Percentiles rank a stretch among this genome's conserved stretches.
These are phyloP conservation scores for Coremacera marginata DNA, from an alignment of 2,888 invertebrate genomes.

Conservation along the genomic window DNA sequence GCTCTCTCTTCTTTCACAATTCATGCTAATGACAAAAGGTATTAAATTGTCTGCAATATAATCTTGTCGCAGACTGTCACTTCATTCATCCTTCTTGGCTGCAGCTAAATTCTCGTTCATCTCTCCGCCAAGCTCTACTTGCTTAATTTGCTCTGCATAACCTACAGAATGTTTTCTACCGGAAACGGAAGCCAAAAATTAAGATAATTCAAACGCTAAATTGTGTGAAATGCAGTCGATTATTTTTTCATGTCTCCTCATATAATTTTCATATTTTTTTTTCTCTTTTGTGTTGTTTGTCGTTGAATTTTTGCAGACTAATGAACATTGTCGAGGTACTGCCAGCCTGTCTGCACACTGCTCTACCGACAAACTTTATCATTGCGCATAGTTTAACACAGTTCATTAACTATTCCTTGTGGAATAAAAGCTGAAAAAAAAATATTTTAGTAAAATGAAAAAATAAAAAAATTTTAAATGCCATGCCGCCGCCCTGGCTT, in stretches of 20 bases:
- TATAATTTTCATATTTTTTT: not conserved
- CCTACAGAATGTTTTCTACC: conserved; percentile 21
- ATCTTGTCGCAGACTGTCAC: not conserved
- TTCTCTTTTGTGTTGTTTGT: not conserved
- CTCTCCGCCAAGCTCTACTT: not conserved
- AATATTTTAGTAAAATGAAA: no score
- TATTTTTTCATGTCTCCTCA: conserved; percentile 10
- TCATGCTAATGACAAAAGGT: conserved; percentile 4
- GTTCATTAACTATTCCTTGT: conserved; percentile 4
- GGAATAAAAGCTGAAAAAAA: not conserved
- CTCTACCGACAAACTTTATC: not conserved
- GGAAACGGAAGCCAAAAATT: conserved; percentile 43
- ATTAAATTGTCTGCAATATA: conserved; percentile 8
- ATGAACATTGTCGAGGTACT: not conserved
- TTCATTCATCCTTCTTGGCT: not conserved
- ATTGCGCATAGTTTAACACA: conserved; percentile 10
- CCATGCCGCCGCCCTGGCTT: no score
- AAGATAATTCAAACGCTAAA: conserved; percentile 41
- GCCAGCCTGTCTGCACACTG: not conserved
- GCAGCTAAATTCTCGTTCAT: not conserved
- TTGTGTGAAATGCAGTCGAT: conserved; percentile 43
- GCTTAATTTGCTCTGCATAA: conserved; percentile 6
- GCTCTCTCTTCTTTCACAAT: not conserved
- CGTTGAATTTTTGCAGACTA: not conserved
- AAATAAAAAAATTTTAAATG: no score